Conservation (phyloP, 2,797 vertebrate genomes). For the Okamejei kenojei region DNA sequence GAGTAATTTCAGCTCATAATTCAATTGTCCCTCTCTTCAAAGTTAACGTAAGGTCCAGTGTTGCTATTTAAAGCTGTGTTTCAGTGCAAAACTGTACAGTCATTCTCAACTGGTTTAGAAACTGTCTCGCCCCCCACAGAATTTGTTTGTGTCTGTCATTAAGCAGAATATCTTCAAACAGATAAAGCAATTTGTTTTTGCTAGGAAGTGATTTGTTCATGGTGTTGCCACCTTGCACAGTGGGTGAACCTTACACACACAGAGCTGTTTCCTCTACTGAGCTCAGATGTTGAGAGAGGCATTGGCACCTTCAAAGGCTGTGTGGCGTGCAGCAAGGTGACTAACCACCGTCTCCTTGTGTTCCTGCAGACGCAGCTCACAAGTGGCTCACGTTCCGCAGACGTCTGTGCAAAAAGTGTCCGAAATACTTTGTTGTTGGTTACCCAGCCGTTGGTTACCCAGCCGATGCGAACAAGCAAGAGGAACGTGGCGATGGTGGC, state of each 20-base stretch:
- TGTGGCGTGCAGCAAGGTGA: not conserved
- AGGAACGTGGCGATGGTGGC: not conserved
- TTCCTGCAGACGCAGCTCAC: slow-evolving; percentile 13
- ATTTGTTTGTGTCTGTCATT: not conserved
- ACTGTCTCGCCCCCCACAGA: too few relatives aligned
- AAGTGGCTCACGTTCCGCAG: not conserved
- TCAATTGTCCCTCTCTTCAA: too few relatives aligned
- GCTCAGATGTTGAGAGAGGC: not conserved
- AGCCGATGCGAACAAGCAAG: not conserved
- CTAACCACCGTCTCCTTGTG: not conserved
- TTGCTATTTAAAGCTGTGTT: not conserved
- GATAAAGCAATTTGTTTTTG: not conserved
- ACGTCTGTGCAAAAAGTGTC: not conserved
- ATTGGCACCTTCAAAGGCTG: not conserved
- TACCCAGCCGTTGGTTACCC: not conserved
- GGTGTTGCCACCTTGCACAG: not conserved
- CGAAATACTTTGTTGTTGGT: not conserved
- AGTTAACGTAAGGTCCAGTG: too few relatives aligned
- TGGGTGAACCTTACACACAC: not conserved
- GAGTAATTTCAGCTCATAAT: too few relatives aligned
- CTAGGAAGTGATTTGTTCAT: not conserved
- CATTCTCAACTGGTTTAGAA: not conserved
- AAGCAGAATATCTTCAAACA: not conserved
- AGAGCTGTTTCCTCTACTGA: not conserved
- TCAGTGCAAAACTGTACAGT: not conserved